phyloP scores from a whole-genome alignment of 2,797 vertebrate species.

The Emydoidea blandingii region DNA sequence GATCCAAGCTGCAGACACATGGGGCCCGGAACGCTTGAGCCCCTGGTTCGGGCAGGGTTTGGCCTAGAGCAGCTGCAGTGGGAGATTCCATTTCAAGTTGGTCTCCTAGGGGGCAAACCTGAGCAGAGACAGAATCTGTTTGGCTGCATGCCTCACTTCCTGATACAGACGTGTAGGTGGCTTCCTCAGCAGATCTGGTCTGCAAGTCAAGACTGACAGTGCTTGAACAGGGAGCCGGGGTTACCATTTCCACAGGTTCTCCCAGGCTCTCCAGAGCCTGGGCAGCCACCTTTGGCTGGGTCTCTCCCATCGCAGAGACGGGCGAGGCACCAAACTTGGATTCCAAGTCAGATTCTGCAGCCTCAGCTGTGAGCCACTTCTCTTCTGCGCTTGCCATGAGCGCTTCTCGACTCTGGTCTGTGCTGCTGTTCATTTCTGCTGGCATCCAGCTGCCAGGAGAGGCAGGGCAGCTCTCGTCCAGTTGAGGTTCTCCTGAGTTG shows the following conservation, averaged over 20 bases:
- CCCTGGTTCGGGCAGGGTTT: not conserved
- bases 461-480: not conserved
- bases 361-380: not conserved
- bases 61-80: accelerated
- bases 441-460: accelerated
- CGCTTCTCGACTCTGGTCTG: not conserved
- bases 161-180: not conserved
- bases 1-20: accelerated
- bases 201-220: not conserved
- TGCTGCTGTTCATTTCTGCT: too few relatives aligned
- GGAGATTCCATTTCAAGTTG: accelerated
- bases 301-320: accelerated
- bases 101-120: not conserved
- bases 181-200: not conserved
- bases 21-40: accelerated
- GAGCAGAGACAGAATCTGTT: not conserved
- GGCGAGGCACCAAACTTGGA: not conserved
- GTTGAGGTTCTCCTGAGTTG: too few relatives aligned
- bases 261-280: not conserved
- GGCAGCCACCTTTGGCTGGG: not conserved
- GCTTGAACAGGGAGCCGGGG: too few relatives aligned
- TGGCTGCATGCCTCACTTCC: not conserved
- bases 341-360: not conserved
- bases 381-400: accelerated
- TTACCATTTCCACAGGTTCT: not conserved